These are phyloP conservation scores for Bradypodion pumilum DNA, from an alignment of 2,797 vertebrate genomes.

Conservation along the genomic window DNA sequence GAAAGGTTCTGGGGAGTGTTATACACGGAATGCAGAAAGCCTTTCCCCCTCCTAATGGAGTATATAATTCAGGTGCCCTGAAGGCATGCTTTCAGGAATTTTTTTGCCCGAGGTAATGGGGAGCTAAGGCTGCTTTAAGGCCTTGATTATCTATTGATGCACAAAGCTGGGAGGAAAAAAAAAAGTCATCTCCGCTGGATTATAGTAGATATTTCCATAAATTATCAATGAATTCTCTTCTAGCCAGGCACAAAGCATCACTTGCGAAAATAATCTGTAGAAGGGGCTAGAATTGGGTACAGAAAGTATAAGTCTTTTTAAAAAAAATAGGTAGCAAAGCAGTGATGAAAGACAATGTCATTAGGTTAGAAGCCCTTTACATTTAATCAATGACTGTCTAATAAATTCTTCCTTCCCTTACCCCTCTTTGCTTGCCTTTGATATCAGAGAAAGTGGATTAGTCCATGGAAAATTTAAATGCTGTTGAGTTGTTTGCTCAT, in stretches of 20 bases:
- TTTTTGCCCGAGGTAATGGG: constrained; percentile 99
- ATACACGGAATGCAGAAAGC: constrained; percentile 92
- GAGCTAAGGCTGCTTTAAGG: constrained; percentile 97
- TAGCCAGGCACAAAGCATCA: constrained; percentile 83
- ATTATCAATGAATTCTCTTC: constrained; percentile 97
- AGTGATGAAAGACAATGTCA: constrained; percentile 75
- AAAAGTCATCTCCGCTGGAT: constrained; percentile 95
- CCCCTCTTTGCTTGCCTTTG: constrained; percentile 74
- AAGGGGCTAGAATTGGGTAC: constrained; percentile 68
- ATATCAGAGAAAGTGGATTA: constrained; percentile 81
- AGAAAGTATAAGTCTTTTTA: constrained; percentile 47
- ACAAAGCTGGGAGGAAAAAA: constrained; percentile 95
- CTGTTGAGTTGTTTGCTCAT: constrained; percentile 85
- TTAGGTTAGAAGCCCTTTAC: constrained; percentile 87
- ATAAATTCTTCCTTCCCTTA: constrained; percentile 73
- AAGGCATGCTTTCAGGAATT: constrained; percentile 99
- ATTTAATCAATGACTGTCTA: constrained; percentile 89
- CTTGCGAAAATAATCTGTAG: constrained; percentile 81
- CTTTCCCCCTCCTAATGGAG: constrained; percentile 95
- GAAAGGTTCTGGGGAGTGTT: constrained; percentile 89
- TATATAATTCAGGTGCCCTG: constrained; percentile 99
- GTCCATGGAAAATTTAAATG: constrained; percentile 81
- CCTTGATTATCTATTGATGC: constrained; percentile 99
- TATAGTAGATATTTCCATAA: constrained; percentile 99
- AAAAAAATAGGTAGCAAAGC: constrained; percentile 73